Base-by-base conservation (phyloP, 2,113 vertebrate species). In the Pheucticus melanocephalus region DNA sequence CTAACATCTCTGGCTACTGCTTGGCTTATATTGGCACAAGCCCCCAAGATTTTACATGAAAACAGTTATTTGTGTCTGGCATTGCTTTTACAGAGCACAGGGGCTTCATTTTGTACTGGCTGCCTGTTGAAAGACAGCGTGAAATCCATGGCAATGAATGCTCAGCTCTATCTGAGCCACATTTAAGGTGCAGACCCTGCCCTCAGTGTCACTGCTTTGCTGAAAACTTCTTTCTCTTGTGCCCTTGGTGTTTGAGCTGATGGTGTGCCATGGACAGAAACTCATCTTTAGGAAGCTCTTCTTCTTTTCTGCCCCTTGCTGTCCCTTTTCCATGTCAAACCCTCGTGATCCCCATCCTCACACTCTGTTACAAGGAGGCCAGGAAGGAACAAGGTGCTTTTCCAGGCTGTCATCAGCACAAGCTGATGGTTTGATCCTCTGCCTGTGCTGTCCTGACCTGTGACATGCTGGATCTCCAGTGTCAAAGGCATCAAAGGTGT, bases 1-100 rank as follows among this genome's bases (percentile, higher is more conserved):
- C 79, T 87, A 90, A 95, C 94, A 95, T 95, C 95, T 94, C 82
- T 92, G 87, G 87, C 87, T 92, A 57, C 83, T 50, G 70, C 81
- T 92, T 42, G 59, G 86, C 82, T 92, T 88, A 23, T 6, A 70
- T 86, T 95, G 94, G 88, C 94, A 93, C 84, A 88, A 94, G 71
- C 54, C 82, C 54, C 82, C 54, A 88, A 72, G 94, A 93, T 91
- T 80, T 92, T 51, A 59, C 63, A 66, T 63, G 82, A 70, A 72
- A 91, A 82, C 70, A 77, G 57, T 70, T 45, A 42, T 85, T 88
- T 82, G 82, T 86, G 44, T 79, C 93, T 91, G 61, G 40, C 50
- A 18, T 47, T 53, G 89, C 87, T 85, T 79, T 91, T 85, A 19
- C 30, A 80, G 81, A 87, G 72, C 0, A 93, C 87, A 89, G 61